phyloP scores from a whole-genome alignment of 2,113 vertebrate genomes.

The Pimephales promelas region DNA sequence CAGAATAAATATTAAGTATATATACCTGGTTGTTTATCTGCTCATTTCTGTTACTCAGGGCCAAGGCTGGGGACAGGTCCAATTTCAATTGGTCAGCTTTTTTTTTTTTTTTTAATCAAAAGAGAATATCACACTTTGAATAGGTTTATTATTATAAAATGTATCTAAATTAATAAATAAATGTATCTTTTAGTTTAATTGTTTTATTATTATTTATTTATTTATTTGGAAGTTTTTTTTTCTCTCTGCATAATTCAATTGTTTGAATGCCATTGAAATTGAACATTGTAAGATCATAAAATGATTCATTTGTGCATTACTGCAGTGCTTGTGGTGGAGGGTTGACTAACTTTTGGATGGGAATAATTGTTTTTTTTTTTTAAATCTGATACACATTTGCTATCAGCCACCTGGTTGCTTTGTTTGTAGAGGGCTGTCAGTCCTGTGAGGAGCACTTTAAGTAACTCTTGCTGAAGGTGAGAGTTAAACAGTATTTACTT shows the following conservation, averaged over 20 bases:
- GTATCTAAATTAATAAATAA: neutral
- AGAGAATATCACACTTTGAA: neutral
- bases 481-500: slow-evolving; percentile 79
- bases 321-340: neutral
- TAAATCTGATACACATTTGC: slow-evolving; percentile 25
- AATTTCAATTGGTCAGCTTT: neutral
- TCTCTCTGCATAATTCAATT: neutral
- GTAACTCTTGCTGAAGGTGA: slow-evolving; percentile 75
- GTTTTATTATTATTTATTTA: too few species aligned
- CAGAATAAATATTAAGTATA: slow-evolving; percentile 65
- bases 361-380: slow-evolving; percentile 30
- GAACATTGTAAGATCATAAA: neutral
- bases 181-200: too few species aligned
- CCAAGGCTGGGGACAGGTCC: neutral
- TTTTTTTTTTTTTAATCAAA: neutral
- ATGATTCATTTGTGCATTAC: neutral
- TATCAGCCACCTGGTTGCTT: slow-evolving; percentile 41
- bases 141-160: neutral
- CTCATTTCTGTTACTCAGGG: slow-evolving; percentile 19
- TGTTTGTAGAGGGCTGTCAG: slow-evolving; percentile 66
- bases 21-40: slow-evolving; percentile 62
- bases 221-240: neutral
- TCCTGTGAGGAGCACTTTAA: slow-evolving; percentile 73
- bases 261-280: neutral
- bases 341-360: neutral